Conservation (phyloP, 2,797 vertebrate genomes). For the Odontamblyopus lacepedii region DNA sequence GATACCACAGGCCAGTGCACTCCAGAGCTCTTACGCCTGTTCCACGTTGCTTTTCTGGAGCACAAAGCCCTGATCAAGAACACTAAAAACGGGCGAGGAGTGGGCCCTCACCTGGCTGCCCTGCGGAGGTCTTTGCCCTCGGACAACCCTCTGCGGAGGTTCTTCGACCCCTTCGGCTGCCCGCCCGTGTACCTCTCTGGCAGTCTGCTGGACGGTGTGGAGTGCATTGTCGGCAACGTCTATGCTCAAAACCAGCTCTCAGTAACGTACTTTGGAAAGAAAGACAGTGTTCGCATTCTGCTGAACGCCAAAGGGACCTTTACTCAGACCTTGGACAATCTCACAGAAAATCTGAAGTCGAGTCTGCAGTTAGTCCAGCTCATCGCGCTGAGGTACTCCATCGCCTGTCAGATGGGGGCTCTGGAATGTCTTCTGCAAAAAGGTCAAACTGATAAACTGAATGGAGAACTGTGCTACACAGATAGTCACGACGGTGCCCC, state of each 20-base stretch:
- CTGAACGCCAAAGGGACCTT: conserved; percentile 81
- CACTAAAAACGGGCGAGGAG: conserved; percentile 76
- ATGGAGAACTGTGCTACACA: conserved; percentile 32
- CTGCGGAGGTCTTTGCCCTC: conserved; percentile 66
- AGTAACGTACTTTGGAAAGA: conserved; percentile 79
- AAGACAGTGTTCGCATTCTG: conserved; percentile 72
- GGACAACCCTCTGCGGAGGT: conserved; percentile 76
- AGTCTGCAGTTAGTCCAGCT: conserved; percentile 76
- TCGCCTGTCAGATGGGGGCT: conserved; percentile 79
- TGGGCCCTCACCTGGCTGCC: conserved; percentile 78
- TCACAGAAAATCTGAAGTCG: conserved; percentile 66
- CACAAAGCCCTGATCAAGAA: conserved; percentile 78
- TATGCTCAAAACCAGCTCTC: conserved; percentile 81
- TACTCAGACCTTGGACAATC: conserved; percentile 60
- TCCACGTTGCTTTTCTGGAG: conserved; percentile 78
- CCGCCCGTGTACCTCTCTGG: conserved; percentile 83
- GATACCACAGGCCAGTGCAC: conserved; percentile 58
- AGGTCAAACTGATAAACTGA: conserved; percentile 44
- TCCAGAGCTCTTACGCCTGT: conserved; percentile 65
- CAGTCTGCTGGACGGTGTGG: conserved; percentile 75
- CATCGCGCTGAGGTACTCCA: conserved; percentile 75
- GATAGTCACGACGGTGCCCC: conserved; percentile 18
- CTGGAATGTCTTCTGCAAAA: conserved; percentile 68
- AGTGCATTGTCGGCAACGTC: conserved; percentile 81
- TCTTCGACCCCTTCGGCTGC: conserved; percentile 77